phyloP scores from a whole-genome alignment of 1,140 invertebrate species.

The Leptinotarsa texana region DNA sequence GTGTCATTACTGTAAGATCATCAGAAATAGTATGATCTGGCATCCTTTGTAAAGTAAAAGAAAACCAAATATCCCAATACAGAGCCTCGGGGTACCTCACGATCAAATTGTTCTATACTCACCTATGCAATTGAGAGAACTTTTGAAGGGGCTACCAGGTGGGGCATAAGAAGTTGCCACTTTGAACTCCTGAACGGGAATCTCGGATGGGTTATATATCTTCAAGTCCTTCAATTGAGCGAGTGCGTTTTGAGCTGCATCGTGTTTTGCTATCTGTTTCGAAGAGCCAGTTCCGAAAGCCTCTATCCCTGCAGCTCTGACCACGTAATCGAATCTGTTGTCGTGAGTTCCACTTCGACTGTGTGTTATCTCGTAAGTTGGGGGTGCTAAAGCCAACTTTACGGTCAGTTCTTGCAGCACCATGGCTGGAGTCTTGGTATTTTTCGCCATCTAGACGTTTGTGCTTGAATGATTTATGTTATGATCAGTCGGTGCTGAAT shows the following conservation, averaged over 20 bases:
- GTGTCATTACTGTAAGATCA: too few species aligned
- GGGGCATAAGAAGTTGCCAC: constrained; percentile 22
- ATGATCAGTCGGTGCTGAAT: too few species aligned
- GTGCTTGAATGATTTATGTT: too few species aligned
- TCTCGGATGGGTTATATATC: constrained; percentile 38
- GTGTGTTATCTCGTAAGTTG: constrained; percentile 64
- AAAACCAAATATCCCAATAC: too few species aligned
- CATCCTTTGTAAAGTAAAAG: too few species aligned
- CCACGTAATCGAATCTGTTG: constrained; percentile 71
- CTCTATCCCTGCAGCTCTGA: constrained; percentile 54
- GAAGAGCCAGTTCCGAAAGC: constrained; percentile 57
- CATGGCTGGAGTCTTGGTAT: constrained; percentile 70
- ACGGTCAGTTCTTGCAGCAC: constrained; percentile 74
- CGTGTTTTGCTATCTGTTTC: constrained; percentile 49
- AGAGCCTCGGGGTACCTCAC: too few species aligned
- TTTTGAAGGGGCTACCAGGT: constrained; percentile 71
- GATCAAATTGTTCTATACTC: constrained; percentile 18
- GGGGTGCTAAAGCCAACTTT: constrained; percentile 60
- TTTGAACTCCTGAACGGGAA: constrained; percentile 36
- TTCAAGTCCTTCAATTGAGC: constrained; percentile 38
- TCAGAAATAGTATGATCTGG: too few species aligned
- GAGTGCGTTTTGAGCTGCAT: constrained; percentile 46
- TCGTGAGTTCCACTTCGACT: constrained; percentile 70
- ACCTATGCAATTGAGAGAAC: constrained; percentile 54
- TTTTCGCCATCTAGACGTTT: not conserved